These are phyloP conservation scores for Loxodonta africana DNA, from an alignment of 2,113 vertebrate genomes.

Conservation along the genomic window DNA sequence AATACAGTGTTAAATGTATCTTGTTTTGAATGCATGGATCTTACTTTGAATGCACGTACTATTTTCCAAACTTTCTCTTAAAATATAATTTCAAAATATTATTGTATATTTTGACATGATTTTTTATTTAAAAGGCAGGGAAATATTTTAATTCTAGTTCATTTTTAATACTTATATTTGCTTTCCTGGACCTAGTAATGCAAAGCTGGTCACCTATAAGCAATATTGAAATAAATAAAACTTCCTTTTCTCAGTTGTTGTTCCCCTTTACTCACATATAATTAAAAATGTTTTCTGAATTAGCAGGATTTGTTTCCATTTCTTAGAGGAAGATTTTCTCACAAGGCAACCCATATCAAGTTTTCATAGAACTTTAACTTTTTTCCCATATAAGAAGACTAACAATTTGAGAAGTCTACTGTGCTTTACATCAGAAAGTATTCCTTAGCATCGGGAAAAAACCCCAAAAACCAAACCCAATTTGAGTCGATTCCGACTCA, in stretches of 20 bases:
- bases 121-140: constrained; percentile 39
- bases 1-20: constrained; percentile 71
- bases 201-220: constrained; percentile 37
- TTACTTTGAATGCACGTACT: constrained; percentile 40
- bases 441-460: background rate
- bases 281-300: constrained; percentile 43
- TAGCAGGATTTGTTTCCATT: constrained; percentile 42
- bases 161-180: constrained; percentile 36
- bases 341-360: background rate
- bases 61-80: constrained; percentile 50
- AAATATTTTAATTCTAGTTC: constrained; percentile 65
- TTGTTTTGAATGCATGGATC: constrained; percentile 55
- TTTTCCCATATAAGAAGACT: no score
- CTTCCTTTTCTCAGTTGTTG: background rate
- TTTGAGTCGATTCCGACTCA: no score
- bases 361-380: constrained; percentile 36
- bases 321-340: background rate
- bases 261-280: background rate
- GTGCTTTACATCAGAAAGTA: background rate
- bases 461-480: no score
- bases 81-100: constrained; percentile 12
- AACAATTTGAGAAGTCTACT: background rate
- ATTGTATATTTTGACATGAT: constrained; percentile 32
- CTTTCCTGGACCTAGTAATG: background rate
- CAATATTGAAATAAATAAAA: constrained; percentile 35